Evolutionary conservation across 2,888 invertebrate species (phyloP), one percentile per base, ranked within the genome.

Genomic region (Dromius quadrimaculatus): DNA sequence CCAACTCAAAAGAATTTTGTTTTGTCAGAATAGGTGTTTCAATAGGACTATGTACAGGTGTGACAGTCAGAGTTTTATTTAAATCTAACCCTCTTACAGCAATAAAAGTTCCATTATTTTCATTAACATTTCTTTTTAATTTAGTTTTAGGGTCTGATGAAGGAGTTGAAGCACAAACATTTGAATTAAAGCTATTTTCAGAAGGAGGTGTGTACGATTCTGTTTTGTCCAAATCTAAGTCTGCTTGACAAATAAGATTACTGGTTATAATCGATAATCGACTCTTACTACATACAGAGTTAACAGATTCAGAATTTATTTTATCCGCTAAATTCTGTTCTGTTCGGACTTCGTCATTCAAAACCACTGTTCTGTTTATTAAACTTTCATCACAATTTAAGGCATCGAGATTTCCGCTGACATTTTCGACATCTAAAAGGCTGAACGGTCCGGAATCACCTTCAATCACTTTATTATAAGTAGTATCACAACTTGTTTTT

Each of bases 1-100:
- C 90, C 78, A 88, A 83, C 75, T 91, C 94, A 76, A 93, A 87
- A 1, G 94, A 94, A 79, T 92, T 91, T 79, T 93, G 90, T 80
- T 92, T 93, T 78, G 87, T 87, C 59, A 84, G 81, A 78, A 83
- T 82, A 41, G 85, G 59, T 8, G 59, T 59, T n/a, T 70, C 70
- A 13, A 61, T 17, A 22, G 62, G 62, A 28, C 62, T 70, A 23
- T 62, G 47, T 20, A 32, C 23, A 15, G 70, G 50, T 8, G 45
- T 47, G 23, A 22, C 13, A 59, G 13, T 19, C 23, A 32, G 47
- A 47, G 19, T 68, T 68, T 68, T 68, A 59, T n/a, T 41, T 59
- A 59, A 59, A 1, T 59, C 59, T 59, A 59, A 36, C 19, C 3
- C 19, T 59, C 36, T 59, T 20, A 34, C 34, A 8, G 36, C 20